Conservation (phyloP, 2,797 vertebrate genomes). For the Adelosebastes latens region DNA sequence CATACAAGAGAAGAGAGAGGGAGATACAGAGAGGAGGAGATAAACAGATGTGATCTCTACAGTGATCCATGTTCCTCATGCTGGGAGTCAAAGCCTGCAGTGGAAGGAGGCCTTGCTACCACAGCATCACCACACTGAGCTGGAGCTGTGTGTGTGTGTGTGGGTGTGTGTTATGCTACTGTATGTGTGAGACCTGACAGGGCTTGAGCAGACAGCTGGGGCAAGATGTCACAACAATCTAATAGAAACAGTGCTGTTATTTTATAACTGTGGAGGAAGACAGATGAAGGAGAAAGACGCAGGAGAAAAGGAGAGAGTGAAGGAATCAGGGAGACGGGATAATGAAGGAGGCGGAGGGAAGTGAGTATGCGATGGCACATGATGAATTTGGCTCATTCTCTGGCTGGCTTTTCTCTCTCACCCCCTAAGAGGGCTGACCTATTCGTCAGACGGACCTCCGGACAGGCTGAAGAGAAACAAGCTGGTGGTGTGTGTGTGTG, state of each 20-base stretch:
- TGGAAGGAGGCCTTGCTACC: constrained; percentile 12
- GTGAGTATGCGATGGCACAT: constrained; percentile 26
- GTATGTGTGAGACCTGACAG: background rate
- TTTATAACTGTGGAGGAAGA: background rate
- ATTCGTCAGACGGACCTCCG: constrained; percentile 52
- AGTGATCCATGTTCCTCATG: constrained; percentile 34
- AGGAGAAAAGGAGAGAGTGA: background rate
- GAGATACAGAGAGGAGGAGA: background rate
- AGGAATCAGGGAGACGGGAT: background rate
- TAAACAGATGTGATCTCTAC: constrained; percentile 44
- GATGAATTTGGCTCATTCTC: constrained; percentile 59
- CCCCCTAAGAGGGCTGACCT: constrained; percentile 58
- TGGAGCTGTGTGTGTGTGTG: background rate
- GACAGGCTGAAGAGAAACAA: constrained; percentile 52
- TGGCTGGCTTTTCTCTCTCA: constrained; percentile 27
- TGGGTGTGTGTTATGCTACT: background rate
- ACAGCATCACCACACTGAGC: constrained; percentile 12
- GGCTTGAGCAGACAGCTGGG: background rate
- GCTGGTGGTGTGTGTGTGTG: constrained; percentile 28
- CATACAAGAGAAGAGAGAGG: background rate
- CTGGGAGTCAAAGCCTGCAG: constrained; percentile 27
- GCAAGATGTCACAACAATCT: constrained; percentile 21
- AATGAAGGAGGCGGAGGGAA: background rate
- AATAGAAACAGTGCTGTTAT: background rate
- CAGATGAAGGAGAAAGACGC: background rate